These are phyloP conservation scores for Drosophila monieri DNA, from an alignment of 2,888 invertebrate species.

Conservation along the genomic window DNA sequence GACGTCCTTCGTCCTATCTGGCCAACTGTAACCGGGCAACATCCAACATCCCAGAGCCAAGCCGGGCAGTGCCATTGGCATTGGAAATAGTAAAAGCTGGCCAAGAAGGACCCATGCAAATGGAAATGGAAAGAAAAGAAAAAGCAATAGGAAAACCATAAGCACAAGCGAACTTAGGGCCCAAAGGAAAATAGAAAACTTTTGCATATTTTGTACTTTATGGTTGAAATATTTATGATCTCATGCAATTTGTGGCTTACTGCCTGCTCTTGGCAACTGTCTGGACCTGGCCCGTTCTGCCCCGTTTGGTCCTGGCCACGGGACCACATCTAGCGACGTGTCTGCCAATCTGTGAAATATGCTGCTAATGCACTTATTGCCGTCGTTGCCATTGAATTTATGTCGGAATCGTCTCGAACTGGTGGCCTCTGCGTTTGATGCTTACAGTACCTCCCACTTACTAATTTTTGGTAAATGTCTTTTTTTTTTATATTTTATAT, in stretches of 20 bases:
- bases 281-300: conserved; percentile 30
- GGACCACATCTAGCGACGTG: conserved; percentile 66
- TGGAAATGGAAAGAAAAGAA: not conserved
- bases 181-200: conserved; percentile 67
- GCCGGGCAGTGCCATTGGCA: conserved; percentile 42
- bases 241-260: conserved; percentile 78
- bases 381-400: conserved; percentile 71
- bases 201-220: conserved; percentile 79
- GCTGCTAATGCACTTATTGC: conserved; percentile 79
- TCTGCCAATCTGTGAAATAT: conserved; percentile 78
- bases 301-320: conserved; percentile 38
- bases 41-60: not conserved
- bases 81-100: conserved; percentile 28
- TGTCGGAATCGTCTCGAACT: conserved; percentile 60
- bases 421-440: conserved; percentile 45
- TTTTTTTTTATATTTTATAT: not conserved
- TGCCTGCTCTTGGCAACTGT: conserved; percentile 64
- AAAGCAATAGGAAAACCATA: conserved; percentile 6
- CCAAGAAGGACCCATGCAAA: conserved; percentile 28
- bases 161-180: conserved; percentile 18
- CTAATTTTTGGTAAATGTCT: conserved; percentile 50
- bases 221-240: conserved; percentile 78
- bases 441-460: conserved; percentile 1
- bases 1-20: conserved; percentile 48
- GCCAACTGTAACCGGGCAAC: conserved; percentile 31